Evolutionary conservation across 2,888 invertebrate genomes (phyloP), one percentile per base, ranked within the genome.

Genomic region (Frankliniella intonsa): DNA sequence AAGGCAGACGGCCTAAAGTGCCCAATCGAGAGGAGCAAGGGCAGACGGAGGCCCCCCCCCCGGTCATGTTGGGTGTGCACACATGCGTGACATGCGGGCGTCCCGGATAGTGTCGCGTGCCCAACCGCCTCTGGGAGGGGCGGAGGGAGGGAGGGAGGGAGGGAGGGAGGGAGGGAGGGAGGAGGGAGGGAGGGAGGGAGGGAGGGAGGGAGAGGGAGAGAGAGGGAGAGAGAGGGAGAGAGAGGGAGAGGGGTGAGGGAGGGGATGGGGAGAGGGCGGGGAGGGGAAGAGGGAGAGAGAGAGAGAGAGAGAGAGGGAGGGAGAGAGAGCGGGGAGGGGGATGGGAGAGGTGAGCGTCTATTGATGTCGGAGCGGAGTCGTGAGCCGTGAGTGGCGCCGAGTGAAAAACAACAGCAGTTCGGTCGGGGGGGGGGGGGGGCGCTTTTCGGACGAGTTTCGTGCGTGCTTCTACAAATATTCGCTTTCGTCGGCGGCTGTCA

Each of bases 81-180:
- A 76, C 69, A 25, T 25, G 69, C 69, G 69, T 76, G 69, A 76
- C 69, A 76, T 76, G 69, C 69, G 69, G 69, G 69, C 69, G 69
- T 25, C 69, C 25, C 22, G 22, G 38, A 12, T 12, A 55, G 55
- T 19, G 55, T 55, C 55, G 55, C 55, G 55, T 55, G 55, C 55
- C 55, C 19, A 5, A 38, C 38, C 38, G 38, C 38, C 38, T 38
- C 38, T 38, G 38, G 38, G 38, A 38, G 38, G 38, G 38, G 5
- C 3, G 5, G 38, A 38, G 38, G 38, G 38, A 5, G 55, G 9
- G 14, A 55, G 3, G 9, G 17, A 55, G 14, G 9, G 14, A 55
- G 55, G 9, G 55, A 17, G 3, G 9, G 12, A 55, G 55, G 3
- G 14, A 55, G 55, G 7, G 38, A 12, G 55, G 7, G 3, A 17